Conservation (phyloP, 1,140 invertebrate genomes). For the Heliconius melpomene region DNA sequence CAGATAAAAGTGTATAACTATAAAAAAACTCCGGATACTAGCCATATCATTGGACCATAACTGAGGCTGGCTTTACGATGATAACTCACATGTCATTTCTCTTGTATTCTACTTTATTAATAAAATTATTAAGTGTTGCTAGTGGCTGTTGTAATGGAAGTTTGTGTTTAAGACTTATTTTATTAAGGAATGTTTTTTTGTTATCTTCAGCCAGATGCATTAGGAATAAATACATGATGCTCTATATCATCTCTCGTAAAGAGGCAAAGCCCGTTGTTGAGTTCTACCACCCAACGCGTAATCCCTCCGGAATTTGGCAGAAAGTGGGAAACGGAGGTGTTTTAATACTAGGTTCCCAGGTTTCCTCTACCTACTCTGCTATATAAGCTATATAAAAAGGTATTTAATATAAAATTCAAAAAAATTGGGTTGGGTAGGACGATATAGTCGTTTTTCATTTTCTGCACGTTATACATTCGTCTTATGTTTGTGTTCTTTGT, state of each 20-base stretch:
- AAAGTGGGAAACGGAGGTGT: too few relatives aligned
- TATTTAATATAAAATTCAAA: too few relatives aligned
- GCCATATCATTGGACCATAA: conserved; percentile 35
- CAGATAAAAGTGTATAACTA: conserved; percentile 43
- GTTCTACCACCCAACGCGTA: too few relatives aligned
- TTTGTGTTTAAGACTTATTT: neutral
- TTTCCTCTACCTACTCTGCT: too few relatives aligned
- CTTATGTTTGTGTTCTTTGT: neutral
- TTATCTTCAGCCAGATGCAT: neutral
- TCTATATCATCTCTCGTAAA: too few relatives aligned
- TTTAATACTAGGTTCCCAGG: too few relatives aligned
- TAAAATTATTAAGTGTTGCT: conserved; percentile 11
- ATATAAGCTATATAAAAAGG: too few relatives aligned
- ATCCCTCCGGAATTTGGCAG: too few relatives aligned
- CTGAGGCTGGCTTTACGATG: conserved; percentile 30
- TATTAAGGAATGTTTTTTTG: neutral
- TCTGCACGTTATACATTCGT: neutral
- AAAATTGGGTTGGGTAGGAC: too few relatives aligned
- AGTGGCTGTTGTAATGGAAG: neutral
- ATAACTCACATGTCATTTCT: conserved; percentile 29
- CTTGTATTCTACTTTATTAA: conserved; percentile 8
- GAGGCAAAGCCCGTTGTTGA: too few relatives aligned
- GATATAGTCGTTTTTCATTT: neutral
- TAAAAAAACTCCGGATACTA: conserved; percentile 39
- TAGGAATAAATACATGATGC: neutral